Evolutionary conservation across 1,140 invertebrate genomes (phyloP).

Genomic region (Atta colombica): DNA sequence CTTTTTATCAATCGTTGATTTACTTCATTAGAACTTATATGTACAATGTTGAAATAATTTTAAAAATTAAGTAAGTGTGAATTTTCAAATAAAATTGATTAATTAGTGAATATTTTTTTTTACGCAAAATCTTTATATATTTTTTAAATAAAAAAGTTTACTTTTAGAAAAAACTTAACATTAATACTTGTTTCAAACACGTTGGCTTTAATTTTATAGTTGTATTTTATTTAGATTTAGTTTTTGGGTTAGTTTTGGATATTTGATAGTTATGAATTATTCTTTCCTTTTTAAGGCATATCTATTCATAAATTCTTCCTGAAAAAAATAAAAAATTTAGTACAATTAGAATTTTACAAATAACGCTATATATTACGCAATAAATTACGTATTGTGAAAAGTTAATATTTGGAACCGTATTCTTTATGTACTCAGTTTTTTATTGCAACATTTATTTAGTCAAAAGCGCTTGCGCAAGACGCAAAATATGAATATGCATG

Average conservation of each 20-base stretch:
- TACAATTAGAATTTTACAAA: not conserved
- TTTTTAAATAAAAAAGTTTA: too few relatives aligned
- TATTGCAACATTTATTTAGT: conserved; percentile 43
- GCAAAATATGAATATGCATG: conserved; percentile 70
- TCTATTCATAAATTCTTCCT: not conserved
- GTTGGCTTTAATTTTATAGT: not conserved
- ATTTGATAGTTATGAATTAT: not conserved
- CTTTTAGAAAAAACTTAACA: too few relatives aligned
- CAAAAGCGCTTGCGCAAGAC: conserved; percentile 52
- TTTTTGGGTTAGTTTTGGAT: not conserved
- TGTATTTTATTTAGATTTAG: not conserved
- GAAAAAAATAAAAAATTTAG: not conserved
- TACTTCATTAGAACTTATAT: too few relatives aligned
- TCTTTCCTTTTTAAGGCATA: not conserved
- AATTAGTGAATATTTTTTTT: too few relatives aligned
- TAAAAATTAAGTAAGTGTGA: too few relatives aligned
- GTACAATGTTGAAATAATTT: too few relatives aligned
- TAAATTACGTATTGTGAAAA: not conserved
- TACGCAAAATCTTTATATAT: too few relatives aligned
- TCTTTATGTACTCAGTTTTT: conserved; percentile 42
- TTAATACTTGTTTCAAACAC: too few relatives aligned
- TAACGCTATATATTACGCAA: not conserved
- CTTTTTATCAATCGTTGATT: too few relatives aligned
- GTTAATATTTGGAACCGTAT: not conserved
- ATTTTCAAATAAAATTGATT: too few relatives aligned